These are phyloP conservation scores for Hippocampus guttulatus DNA, from an alignment of 2,113 vertebrate species.

Conservation along the genomic window DNA sequence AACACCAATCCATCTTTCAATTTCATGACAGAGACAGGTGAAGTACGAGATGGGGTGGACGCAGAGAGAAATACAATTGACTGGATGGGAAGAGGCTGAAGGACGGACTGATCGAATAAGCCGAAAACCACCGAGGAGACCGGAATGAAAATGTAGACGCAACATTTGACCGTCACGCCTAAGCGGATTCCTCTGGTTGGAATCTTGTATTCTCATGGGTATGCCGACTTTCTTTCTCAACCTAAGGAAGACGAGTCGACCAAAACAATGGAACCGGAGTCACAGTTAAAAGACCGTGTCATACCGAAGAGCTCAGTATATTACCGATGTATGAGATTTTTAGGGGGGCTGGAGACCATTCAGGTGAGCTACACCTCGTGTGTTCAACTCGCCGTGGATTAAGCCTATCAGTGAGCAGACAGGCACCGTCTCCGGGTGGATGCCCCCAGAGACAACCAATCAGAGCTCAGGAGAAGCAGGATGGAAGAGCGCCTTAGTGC, in stretches of 20 bases:
- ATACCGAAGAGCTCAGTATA: neutral
- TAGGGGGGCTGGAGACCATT: neutral
- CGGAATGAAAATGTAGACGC: neutral
- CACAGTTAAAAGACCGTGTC: neutral
- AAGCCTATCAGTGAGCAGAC: conserved; percentile 48
- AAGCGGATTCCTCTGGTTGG: too few species aligned
- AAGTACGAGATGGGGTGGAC: conserved; percentile 50
- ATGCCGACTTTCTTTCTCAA: neutral
- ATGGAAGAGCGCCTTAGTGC: conserved; percentile 51
- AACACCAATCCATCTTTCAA: conserved; percentile 58
- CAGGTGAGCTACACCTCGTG: conserved; percentile 34
- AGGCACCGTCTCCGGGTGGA: conserved; percentile 48
- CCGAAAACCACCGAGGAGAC: neutral
- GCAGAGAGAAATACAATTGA: conserved; percentile 36
- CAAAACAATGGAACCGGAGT: neutral
- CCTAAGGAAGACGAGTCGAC: neutral
- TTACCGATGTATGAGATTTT: neutral
- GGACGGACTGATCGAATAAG: neutral
- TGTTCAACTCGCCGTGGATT: conserved; percentile 39
- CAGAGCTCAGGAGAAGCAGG: conserved; percentile 37
- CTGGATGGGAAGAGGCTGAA: conserved; percentile 11
- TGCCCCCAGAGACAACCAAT: conserved; percentile 55
- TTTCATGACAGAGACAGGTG: conserved; percentile 60
- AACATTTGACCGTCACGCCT: neutral
- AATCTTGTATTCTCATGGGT: too few species aligned